Evolutionary conservation across 2,113 vertebrate species (phyloP).

Genomic region (Salvelinus sp.): DNA sequence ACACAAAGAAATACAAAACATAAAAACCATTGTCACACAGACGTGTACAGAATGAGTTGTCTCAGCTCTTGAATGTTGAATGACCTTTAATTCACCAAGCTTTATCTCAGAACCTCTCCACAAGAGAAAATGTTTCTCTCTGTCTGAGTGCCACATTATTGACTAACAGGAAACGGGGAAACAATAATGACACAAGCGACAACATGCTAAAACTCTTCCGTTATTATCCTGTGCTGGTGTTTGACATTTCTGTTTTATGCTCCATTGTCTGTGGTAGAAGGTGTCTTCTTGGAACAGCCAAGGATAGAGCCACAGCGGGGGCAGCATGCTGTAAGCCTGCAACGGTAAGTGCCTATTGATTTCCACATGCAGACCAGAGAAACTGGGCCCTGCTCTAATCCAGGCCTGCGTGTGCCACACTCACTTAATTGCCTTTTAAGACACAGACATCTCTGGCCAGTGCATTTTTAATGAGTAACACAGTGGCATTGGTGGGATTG

Average conservation of each 20-base stretch:
- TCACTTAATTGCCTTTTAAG: conserved; percentile 55
- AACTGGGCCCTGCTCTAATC: conserved; percentile 23
- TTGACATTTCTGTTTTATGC: background rate
- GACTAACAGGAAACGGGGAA: no score
- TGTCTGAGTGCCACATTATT: background rate
- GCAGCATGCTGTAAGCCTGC: conserved; percentile 22
- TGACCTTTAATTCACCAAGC: no score
- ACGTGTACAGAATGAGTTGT: no score
- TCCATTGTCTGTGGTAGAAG: background rate
- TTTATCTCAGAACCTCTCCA: background rate
- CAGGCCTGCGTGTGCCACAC: conserved; percentile 15
- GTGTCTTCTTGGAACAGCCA: background rate
- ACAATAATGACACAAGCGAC: background rate
- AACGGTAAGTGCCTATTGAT: conserved; percentile 54
- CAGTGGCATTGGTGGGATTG: conserved; percentile 3
- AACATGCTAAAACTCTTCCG: background rate
- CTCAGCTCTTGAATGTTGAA: no score
- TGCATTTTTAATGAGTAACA: conserved; percentile 44
- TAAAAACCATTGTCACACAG: background rate
- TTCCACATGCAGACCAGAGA: conserved; percentile 33
- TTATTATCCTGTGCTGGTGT: conserved; percentile 1
- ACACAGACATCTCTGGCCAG: conserved; percentile 32
- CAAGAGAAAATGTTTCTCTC: background rate
- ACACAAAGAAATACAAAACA: no score
- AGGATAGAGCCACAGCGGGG: conserved; percentile 3